Conservation (phyloP, 2,113 vertebrate genomes). For the Ceyx margarethae region DNA sequence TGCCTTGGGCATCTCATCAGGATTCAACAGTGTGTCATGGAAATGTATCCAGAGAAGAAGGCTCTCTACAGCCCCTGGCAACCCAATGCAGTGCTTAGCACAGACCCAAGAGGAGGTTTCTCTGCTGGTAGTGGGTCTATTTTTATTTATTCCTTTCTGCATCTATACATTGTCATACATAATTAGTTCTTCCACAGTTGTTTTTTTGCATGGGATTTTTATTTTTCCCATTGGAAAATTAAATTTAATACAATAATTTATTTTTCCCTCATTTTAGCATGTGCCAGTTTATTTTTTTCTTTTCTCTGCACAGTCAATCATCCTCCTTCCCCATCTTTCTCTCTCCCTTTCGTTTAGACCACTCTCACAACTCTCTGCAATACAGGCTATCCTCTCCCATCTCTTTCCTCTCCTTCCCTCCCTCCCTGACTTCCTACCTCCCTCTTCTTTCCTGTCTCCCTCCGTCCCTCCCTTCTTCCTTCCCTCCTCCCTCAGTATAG, state of each 20-base stretch:
- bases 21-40: neutral
- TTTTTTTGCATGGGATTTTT: neutral
- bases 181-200: neutral
- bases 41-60: neutral
- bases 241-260: too few species aligned
- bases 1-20: neutral
- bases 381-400: neutral
- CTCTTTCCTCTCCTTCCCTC: neutral
- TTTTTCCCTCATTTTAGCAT: neutral
- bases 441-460: neutral
- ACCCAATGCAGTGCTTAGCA: accelerated
- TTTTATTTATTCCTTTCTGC: slow-evolving; percentile 14
- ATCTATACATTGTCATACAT: neutral
- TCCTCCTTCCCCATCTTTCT: neutral
- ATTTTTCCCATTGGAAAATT: neutral
- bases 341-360: neutral
- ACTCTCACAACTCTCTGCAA: neutral
- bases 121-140: neutral
- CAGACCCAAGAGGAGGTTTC: neutral
- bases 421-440: neutral
- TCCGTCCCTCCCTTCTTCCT: neutral
- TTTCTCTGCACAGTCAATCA: neutral
- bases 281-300: neutral
- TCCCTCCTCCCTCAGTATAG: neutral
- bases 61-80: neutral